These are phyloP conservation scores for Nematostella vectensis DNA, from an alignment of 92 coral and sea anemone species.

Conservation along the genomic window DNA sequence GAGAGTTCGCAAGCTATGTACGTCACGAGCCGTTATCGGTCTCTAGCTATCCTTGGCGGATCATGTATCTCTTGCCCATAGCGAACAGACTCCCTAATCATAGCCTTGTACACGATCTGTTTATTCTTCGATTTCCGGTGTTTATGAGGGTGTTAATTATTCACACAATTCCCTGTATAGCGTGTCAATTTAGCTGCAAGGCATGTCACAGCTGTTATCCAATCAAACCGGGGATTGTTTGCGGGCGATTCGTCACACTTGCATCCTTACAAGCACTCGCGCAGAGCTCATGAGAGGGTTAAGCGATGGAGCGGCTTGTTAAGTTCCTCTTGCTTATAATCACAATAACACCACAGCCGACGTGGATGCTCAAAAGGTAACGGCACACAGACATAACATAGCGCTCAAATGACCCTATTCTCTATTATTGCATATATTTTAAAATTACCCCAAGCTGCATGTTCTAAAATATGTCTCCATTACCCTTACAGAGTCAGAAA, in stretches of 20 bases:
- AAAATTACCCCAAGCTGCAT: no score
- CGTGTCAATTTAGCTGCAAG: constrained; percentile 48
- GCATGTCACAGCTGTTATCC: constrained; percentile 51
- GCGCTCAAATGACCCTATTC: no score
- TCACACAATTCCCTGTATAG: constrained; percentile 62
- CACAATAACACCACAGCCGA: not conserved
- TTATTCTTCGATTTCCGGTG: constrained; percentile 67
- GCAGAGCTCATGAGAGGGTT: not conserved
- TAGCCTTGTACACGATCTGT: constrained; percentile 29
- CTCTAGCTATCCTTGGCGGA: no score
- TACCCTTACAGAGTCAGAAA: constrained; percentile 22
- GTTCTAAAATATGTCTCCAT: no score
- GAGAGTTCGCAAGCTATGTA: no score
- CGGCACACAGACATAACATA: no score
- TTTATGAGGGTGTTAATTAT: constrained; percentile 70
- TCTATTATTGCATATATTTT: no score
- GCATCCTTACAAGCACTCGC: not conserved
- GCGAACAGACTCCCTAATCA: no score
- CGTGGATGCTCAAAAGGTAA: not conserved
- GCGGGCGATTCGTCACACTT: not conserved
- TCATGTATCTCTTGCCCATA: no score
- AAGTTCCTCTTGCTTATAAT: not conserved
- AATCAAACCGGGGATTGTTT: constrained; percentile 30
- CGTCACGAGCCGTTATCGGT: no score
- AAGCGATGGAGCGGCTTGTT: not conserved